Evolutionary conservation across 2,888 invertebrate genomes (phyloP).

Genomic region (Napeogenes inachia): DNA sequence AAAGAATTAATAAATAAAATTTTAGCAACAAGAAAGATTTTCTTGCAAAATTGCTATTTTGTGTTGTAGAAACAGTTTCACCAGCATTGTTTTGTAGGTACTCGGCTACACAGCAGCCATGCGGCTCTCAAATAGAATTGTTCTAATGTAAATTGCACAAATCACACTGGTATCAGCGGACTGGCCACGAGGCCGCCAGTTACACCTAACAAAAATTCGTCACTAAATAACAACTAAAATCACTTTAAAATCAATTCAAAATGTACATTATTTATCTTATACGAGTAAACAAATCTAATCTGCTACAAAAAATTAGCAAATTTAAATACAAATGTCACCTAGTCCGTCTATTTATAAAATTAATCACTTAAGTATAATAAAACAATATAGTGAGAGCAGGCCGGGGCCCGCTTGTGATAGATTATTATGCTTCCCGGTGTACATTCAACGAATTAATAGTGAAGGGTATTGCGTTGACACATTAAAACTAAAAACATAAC

Average conservation of each 20-base stretch:
- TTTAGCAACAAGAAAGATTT: background rate
- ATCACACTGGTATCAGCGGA: constrained; percentile 69
- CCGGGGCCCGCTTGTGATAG: constrained; percentile 64
- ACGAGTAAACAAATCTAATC: constrained; percentile 74
- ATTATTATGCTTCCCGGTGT: constrained; percentile 72
- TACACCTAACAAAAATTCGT: constrained; percentile 71
- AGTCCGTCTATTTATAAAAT: constrained; percentile 71
- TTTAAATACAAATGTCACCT: constrained; percentile 76
- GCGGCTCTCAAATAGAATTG: constrained; percentile 34
- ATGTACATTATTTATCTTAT: constrained; percentile 75
- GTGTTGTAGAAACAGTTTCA: background rate
- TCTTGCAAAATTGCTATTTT: background rate
- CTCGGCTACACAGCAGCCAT: background rate
- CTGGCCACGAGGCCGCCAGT: constrained; percentile 66
- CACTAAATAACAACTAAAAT: constrained; percentile 77
- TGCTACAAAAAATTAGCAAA: constrained; percentile 77
- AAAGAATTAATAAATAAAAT: background rate
- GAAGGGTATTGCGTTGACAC: constrained; percentile 72
- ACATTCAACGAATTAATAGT: constrained; percentile 68
- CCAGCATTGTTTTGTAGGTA: background rate
- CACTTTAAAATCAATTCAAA: constrained; percentile 77
- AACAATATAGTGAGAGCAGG: constrained; percentile 56
- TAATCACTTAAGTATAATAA: constrained; percentile 74
- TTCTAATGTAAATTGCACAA: constrained; percentile 67
- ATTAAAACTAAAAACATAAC: constrained; percentile 75